A percentile compares a stretch with the other conserved stretches of the same genome.
phyloP scores from a whole-genome alignment of 92 coral and sea anemone species.

The Umimayanthus kanabou region DNA sequence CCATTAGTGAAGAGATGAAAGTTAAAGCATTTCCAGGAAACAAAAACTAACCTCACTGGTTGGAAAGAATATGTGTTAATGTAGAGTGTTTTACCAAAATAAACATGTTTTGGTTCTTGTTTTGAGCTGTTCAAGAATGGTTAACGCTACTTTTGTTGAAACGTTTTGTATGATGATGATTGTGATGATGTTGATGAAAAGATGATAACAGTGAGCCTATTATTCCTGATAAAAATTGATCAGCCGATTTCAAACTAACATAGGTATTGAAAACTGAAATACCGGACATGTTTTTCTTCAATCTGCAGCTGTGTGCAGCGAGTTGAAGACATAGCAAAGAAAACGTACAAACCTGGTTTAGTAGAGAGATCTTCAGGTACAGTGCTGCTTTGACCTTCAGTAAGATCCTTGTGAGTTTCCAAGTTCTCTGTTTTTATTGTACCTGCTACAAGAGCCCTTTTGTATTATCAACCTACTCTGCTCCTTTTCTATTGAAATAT shows the following conservation, averaged over 20 bases:
- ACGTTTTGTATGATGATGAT: background rate
- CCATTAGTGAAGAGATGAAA: too few species aligned
- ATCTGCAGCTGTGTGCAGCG: slow-evolving; percentile 61
- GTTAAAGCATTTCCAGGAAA: too few species aligned
- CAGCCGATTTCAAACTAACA: background rate
- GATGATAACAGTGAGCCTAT: background rate
- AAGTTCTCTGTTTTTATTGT: background rate
- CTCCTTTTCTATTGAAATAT: too few species aligned
- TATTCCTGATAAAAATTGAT: background rate
- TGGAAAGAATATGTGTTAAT: too few species aligned
- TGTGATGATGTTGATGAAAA: background rate
- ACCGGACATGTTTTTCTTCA: background rate
- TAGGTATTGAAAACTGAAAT: too few species aligned
- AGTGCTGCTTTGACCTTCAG: background rate
- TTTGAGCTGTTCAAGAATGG: too few species aligned
- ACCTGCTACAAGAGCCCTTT: background rate
- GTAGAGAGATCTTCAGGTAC: slow-evolving; percentile 45
- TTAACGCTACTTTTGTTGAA: background rate
- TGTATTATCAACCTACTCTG: background rate
- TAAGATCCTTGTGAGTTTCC: too few species aligned
- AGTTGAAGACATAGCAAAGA: slow-evolving; percentile 65
- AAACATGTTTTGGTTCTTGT: too few species aligned
- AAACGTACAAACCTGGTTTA: slow-evolving; percentile 48
- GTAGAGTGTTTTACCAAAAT: too few species aligned
- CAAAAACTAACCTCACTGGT: background rate